A percentile compares a stretch with the other conserved stretches of the same genome.
Evolutionary conservation across 2,113 vertebrate species (phyloP).

Genomic region (Tetrax tetrax): DNA sequence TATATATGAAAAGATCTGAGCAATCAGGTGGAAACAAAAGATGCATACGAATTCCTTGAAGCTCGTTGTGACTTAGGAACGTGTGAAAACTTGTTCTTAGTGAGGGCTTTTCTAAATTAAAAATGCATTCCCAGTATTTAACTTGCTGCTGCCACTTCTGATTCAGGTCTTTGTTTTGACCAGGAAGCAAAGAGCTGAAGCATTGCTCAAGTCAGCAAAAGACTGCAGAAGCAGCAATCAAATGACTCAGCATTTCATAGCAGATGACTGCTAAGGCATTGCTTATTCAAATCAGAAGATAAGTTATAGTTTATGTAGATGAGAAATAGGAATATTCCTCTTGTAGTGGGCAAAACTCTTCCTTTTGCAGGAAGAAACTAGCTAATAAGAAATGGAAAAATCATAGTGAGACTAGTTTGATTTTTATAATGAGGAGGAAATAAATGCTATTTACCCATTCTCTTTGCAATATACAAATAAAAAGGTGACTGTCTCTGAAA

Average conservation of each 20-base stretch:
- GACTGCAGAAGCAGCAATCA: constrained; percentile 26
- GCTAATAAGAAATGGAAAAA: not conserved
- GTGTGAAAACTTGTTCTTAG: not conserved
- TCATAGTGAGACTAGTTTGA: not conserved
- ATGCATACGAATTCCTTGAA: not conserved
- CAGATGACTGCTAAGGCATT: constrained; percentile 5
- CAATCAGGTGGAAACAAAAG: not conserved
- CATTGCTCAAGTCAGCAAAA: constrained; percentile 35
- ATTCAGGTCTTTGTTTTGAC: constrained; percentile 27
- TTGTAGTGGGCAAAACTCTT: not conserved
- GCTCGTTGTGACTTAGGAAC: not conserved
- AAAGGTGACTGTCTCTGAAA: not conserved
- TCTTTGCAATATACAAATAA: not conserved
- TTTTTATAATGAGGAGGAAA: not conserved
- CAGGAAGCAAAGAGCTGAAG: constrained; percentile 41
- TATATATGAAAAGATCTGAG: not conserved
- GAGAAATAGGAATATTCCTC: not conserved
- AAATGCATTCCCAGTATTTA: not conserved
- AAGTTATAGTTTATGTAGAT: not conserved
- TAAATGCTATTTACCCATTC: not conserved
- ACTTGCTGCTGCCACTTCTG: constrained; percentile 32
- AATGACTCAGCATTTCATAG: constrained; percentile 36
- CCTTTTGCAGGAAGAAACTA: not conserved
- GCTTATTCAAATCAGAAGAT: not conserved
- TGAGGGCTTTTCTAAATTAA: not conserved